Base-by-base conservation (phyloP, 2,888 invertebrate species). In the Meganola albula region DNA sequence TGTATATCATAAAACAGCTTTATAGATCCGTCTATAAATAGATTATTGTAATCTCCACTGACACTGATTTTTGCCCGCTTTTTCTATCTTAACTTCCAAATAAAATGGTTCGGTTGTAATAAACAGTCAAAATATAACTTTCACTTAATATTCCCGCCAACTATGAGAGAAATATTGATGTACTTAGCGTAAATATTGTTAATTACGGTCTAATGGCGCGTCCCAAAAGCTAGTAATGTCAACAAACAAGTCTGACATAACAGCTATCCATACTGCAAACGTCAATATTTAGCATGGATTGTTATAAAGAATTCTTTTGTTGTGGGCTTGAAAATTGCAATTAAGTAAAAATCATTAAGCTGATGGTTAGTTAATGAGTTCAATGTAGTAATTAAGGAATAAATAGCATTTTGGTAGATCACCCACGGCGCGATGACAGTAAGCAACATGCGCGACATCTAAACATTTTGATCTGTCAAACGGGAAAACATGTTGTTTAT, bases 31-130 rank as follows among this genome's bases (percentile, higher is more conserved):
- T 63, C 84, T 84, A 84, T 67, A 79, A 83, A 84, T 84, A 84
- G 80, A 70, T 61, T 43, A 37, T n/a, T 20, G 55, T 61, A 63
- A 70, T 74, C 67, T 63, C 72, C 76, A 79, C 74, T 76, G 60
- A 70, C 78, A 76, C 77, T 62, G 73, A 74, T 74, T 79, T 52
- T 74, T 67, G 65, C 74, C 76, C 79, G 80, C 75, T 73, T 80
- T 80, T 71, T 74, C 72, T 57, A 59, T 56, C 54, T 52, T 62
- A 34, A 45, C 36, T 53, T 44, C 37, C 51, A 51, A 53, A 53
- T 56, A 42, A 40, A 54, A 47, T 55, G 45, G 44, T 56, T 43
- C 42, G 61, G 48, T 48, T 50, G 44, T 57, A n/a, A n/a, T n/a
- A n/a, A n/a, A n/a, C n/a, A n/a, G n/a, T 55, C 67, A 72, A 67